These are phyloP conservation scores for Clarias platycephalus DNA, from an alignment of 2,797 vertebrate genomes.

Conservation along the genomic window DNA sequence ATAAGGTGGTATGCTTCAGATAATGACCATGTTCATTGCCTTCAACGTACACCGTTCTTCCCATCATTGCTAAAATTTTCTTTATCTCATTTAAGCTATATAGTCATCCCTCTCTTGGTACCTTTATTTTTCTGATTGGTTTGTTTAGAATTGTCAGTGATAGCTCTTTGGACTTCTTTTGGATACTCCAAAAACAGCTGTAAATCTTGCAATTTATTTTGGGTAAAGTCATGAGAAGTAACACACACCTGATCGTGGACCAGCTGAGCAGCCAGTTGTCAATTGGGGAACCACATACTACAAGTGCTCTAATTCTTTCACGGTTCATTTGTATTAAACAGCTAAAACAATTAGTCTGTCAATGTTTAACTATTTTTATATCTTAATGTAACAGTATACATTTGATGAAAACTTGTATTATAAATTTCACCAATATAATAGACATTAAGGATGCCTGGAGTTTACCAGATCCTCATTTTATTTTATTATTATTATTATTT, in stretches of 20 bases:
- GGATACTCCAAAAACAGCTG: background rate
- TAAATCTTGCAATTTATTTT: background rate
- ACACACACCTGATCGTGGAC: background rate
- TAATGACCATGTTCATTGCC: background rate
- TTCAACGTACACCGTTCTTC: background rate
- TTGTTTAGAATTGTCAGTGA: background rate
- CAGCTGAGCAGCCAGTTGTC: background rate
- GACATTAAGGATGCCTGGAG: background rate
- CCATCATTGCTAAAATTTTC: background rate
- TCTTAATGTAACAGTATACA: background rate
- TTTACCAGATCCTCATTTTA: background rate
- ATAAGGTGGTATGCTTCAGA: background rate
- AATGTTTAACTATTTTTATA: background rate
- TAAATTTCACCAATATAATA: background rate
- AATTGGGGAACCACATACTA: background rate
- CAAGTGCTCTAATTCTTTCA: background rate
- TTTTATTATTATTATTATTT: too few relatives aligned
- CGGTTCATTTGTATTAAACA: background rate
- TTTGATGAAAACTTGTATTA: background rate
- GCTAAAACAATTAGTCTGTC: background rate
- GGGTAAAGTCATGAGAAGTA: background rate
- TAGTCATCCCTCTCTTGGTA: too few relatives aligned
- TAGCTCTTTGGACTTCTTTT: background rate
- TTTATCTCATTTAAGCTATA: background rate
- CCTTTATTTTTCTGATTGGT: background rate